A percentile compares a stretch with the other conserved stretches of the same genome.
Evolutionary conservation across 2,888 invertebrate genomes (phyloP).

Genomic region (Hipparchia sbordonii): DNA sequence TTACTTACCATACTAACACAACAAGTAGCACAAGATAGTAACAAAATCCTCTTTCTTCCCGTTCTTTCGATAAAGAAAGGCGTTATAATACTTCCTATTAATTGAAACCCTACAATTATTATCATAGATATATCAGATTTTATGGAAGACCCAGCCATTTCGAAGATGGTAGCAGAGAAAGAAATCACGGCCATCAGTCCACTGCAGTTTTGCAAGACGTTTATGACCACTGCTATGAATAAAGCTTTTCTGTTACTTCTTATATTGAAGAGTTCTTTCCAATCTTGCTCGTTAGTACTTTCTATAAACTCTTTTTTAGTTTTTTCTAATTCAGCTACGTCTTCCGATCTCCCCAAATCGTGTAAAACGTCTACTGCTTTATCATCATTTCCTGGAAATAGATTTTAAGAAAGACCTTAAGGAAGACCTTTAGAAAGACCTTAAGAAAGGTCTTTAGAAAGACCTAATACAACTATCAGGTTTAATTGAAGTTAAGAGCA

Average conservation of each 20-base stretch:
- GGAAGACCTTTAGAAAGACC: too few relatives aligned
- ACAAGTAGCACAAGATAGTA: conserved; percentile 52
- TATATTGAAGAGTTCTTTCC: conserved; percentile 51
- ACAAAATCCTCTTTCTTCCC: conserved; percentile 53
- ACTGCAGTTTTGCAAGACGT: conserved; percentile 53
- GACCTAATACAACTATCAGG: too few relatives aligned
- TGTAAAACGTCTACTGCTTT: conserved; percentile 46
- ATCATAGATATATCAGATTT: conserved; percentile 56
- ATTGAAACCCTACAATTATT: conserved; percentile 53
- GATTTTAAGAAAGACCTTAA: background rate
- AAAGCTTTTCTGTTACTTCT: conserved; percentile 55
- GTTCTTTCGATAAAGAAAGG: conserved; percentile 56
- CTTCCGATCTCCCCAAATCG: conserved; percentile 50
- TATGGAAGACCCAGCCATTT: conserved; percentile 52
- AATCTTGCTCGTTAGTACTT: conserved; percentile 38
- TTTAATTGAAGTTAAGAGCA: too few relatives aligned
- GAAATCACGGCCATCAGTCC: conserved; percentile 51
- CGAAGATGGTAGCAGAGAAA: conserved; percentile 56
- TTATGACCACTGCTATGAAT: conserved; percentile 48
- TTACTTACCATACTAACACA: conserved; percentile 54
- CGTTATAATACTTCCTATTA: conserved; percentile 49
- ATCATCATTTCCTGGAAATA: conserved; percentile 48
- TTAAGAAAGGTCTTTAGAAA: too few relatives aligned
- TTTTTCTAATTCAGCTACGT: conserved; percentile 43
- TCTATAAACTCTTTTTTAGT: conserved; percentile 41